Conservation (phyloP, 2,797 vertebrate genomes). For the Pangasius sanitwongsei region DNA sequence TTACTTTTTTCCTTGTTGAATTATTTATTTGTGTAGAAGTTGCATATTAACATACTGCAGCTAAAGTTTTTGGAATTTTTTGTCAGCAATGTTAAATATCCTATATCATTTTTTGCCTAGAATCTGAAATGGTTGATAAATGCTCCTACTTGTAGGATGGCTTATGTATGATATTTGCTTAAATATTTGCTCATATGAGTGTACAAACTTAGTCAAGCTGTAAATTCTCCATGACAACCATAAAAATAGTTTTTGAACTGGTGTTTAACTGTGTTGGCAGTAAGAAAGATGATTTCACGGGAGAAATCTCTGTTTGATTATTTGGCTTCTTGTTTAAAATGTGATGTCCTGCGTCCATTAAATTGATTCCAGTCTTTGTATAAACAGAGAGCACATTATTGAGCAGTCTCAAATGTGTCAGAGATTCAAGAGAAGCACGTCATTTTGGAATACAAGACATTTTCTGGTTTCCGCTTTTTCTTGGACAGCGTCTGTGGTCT, state of each 20-base stretch:
- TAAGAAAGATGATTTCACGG: background rate
- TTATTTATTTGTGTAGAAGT: background rate
- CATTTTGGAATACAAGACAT: background rate
- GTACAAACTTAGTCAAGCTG: background rate
- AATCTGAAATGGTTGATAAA: background rate
- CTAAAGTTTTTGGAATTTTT: background rate
- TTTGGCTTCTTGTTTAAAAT: background rate
- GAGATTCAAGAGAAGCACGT: background rate
- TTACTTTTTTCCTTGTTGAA: background rate
- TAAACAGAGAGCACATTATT: constrained; percentile 16
- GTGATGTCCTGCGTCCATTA: background rate
- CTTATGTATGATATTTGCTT: background rate
- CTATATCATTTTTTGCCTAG: background rate
- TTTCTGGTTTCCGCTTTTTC: constrained; percentile 38
- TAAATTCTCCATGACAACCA: background rate
- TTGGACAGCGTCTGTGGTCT: background rate
- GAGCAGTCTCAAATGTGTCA: background rate
- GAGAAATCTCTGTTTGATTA: constrained; percentile 7
- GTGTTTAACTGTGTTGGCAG: background rate
- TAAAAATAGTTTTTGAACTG: background rate
- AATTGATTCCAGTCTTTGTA: background rate
- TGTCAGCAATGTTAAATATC: background rate
- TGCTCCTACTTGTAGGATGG: background rate
- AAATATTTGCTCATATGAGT: background rate
- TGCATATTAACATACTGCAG: too few species aligned